Base-by-base conservation (phyloP, 2,888 invertebrate species). In the Norana najaformis region DNA sequence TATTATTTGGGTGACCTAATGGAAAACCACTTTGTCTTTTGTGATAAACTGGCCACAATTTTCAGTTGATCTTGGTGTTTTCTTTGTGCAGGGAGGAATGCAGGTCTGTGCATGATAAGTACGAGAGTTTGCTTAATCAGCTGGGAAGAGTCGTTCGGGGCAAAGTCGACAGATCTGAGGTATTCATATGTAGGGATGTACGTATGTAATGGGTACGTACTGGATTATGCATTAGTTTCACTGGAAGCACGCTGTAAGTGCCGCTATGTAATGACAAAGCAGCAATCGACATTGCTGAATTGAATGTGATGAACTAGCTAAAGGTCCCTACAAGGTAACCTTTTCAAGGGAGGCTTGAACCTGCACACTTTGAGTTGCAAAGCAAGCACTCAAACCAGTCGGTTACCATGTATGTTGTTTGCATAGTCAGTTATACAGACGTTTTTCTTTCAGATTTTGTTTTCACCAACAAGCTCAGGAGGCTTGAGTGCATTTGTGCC, bases 171-270 rank as follows among this genome's bases (percentile, higher is more conserved):
- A 83, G 35, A 14, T 18, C 85, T 16, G 85, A 85, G 85, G 85
- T 85, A 37, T 36, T 34, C 18, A 85, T 14, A 1, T 16, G 8
- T 16, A 3, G 36, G 35, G 53, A 16, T 18, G 53, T n/a, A n/a
- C 89, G 41, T 89, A 83, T 88, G 41, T 89, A 41, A 89, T 23
- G 90, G 47, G 83, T 14, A 89, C 37, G 90, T 35, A 90, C 16
- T 37, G 34, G 39, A 83, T 38, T 34, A 35, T 14, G n/a, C n/a
- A n/a, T n/a, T n/a, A n/a, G n/a, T n/a, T n/a, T n/a, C n/a, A n/a
- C n/a, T n/a, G n/a, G n/a, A n/a, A n/a, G n/a, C n/a, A n/a, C n/a
- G n/a, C n/a, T n/a, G n/a, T 41, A 41, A 41, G 18, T 41, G 41
- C 14, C 41, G 14, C 41, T 41, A 41, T 41, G 16, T 41, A 41